These are phyloP conservation scores for Phyto melanocephala DNA, from an alignment of 2,888 invertebrate species.

Conservation along the genomic window DNA sequence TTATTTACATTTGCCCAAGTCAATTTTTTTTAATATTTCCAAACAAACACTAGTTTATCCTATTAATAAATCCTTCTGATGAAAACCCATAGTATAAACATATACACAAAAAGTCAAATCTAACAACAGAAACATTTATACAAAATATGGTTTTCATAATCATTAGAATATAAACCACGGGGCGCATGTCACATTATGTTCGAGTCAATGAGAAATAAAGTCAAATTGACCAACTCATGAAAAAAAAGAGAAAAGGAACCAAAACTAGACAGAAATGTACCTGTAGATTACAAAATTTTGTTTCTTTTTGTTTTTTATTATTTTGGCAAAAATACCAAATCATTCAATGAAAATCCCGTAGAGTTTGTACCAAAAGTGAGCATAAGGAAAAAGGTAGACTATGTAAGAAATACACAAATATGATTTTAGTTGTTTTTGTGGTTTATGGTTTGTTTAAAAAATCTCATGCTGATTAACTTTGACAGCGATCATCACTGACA, in stretches of 20 bases:
- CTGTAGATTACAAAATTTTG: constrained; percentile 41
- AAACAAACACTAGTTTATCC: constrained; percentile 74
- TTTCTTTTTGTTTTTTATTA: constrained; percentile 1
- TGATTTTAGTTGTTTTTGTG: constrained; percentile 31
- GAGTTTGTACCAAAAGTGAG: constrained; percentile 20
- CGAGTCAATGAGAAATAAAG: constrained; percentile 66
- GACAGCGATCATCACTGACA: constrained; percentile 75
- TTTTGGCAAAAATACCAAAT: constrained; percentile 61
- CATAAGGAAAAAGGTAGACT: constrained; percentile 51
- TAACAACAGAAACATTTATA: constrained; percentile 34
- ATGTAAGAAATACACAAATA: constrained; percentile 17
- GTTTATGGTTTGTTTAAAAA: constrained; percentile 50
- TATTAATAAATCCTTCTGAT: constrained; percentile 71
- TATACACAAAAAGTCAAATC: constrained; percentile 10
- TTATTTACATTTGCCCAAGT: constrained; percentile 33
- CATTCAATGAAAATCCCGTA: constrained; percentile 67
- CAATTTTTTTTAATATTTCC: constrained; percentile 72
- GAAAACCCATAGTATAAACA: constrained; percentile 53
- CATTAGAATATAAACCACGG: constrained; percentile 73
- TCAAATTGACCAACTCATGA: constrained; percentile 50
- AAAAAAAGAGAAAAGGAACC: neutral
- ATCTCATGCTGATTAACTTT: constrained; percentile 75
- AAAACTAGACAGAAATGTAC: constrained; percentile 53
- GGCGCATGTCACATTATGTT: constrained; percentile 76
- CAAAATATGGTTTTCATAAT: constrained; percentile 74